Evolutionary conservation across 2,888 invertebrate species (phyloP), one percentile per base, ranked within the genome.

Genomic region (Patella pellucida): DNA sequence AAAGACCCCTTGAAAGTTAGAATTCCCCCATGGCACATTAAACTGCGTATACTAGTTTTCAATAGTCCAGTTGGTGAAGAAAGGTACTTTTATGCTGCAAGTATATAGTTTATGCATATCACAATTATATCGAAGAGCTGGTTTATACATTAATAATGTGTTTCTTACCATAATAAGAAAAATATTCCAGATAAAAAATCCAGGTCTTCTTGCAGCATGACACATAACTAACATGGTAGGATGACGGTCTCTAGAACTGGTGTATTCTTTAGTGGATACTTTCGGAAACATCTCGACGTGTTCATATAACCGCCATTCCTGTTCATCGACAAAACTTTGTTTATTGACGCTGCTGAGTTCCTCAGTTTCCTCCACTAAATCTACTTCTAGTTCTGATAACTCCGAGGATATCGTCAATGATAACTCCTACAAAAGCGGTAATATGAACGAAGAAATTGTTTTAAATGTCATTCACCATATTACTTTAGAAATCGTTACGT

Each of bases 151-250:
- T 9, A 41, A 7, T 27, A 41, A 41, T 9, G 4, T 9, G 41
- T 41, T 41, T 41, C 80, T 81, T 81, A 89, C 90, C 86, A 90
- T 89, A 69, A 90, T 86, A 11, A 89, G 82, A 70, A 89, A 85
- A 62, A 90, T 86, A 75, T 90, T 90, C 89, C 89, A 90, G 51
- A 89, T 85, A 81, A 90, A 90, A 82, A 89, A 90, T 0, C 89
- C 89, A 9, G 88, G 85, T 71, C 88, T 73, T 41, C 90, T 72
- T 14, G 88, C 86, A 7, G 89, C 90, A 77, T 89, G 84, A 73
- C 89, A 89, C 54, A 87, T 87, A 69, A 88, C 85, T 23, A 87
- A 84, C 23, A 89, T 79, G 23, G 88, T 86, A 31, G 90, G 86
- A 76, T 87, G 88, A 67, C 84, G 85, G 70, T 85, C 80, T 50